Base-by-base conservation (phyloP, 2,888 invertebrate species). In the Netelia melanura region DNA sequence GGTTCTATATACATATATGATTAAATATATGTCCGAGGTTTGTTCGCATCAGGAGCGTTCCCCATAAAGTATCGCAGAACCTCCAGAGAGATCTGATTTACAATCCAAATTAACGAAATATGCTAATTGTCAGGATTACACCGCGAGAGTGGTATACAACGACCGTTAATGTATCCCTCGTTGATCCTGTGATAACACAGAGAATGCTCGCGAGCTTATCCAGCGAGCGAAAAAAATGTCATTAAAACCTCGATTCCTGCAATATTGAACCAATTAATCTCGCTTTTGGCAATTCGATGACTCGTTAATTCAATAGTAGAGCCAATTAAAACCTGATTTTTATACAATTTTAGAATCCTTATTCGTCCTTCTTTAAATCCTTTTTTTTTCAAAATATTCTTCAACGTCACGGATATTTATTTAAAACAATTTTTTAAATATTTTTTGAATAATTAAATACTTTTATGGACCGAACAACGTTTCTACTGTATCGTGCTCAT, bases 51-150 rank as follows among this genome's bases (percentile, higher is more conserved):
- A 62, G 6, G 61, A 25, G 71, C 61, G 65, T 84, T 67, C 84
- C 68, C 70, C 38, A 62, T 74, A 52, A 21, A 52, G 21, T 38
- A 65, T 38, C 48, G 56, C 64, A 48, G 43, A 74, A 56, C 44
- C 48, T 65, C 80, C 38, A 17, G 71, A 67, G 83, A 67, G 68
- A 52, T 52, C 71, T 68, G 58, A 89, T 89, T 89, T 89, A 88
- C 88, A 88, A 89, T 87, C 86, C 87, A 88, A 88, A 89, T 89
- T 82, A 87, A 89, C 84, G 74, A 86, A 83, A 77, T 81, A 81
- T 88, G 88, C 80, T 89, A 88, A 87, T 87, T 82, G 82, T 65
- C 58, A 56, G 77, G 74, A 81, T 82, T 82, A 82, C 75, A 74
- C 65, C 72, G 72, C 76, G 76, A 58, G 75, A 76, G 70, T 48